Percentiles rank a stretch among this genome's conserved stretches.
phyloP scores from a whole-genome alignment of 2,888 invertebrate species.

The Sepiola atlantica region DNA sequence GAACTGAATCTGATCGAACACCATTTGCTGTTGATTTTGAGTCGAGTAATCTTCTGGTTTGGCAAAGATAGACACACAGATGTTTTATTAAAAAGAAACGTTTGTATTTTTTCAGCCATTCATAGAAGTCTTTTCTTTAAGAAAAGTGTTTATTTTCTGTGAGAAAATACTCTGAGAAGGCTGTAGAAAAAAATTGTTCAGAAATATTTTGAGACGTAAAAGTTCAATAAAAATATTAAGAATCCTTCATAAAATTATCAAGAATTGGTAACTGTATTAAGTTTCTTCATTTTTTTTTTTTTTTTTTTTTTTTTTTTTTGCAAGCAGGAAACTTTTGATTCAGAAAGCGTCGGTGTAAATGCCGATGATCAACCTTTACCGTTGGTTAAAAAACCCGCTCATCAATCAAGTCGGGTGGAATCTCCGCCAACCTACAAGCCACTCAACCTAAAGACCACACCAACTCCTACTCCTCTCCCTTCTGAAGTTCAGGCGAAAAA shows the following conservation, averaged over 20 bases:
- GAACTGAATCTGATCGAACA: too few species aligned
- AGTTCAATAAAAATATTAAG: constrained; percentile 5
- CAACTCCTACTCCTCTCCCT: constrained; percentile 32
- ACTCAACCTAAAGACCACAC: constrained; percentile 34
- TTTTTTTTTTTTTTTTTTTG: background rate
- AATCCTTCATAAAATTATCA: too few species aligned
- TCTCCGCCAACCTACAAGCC: constrained; percentile 20
- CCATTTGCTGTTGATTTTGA: too few species aligned
- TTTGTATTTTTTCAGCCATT: background rate
- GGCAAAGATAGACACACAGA: too few species aligned
- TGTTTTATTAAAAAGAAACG: background rate
- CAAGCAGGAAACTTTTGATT: background rate
- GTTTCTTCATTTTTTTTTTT: background rate
- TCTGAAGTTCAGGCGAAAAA: background rate
- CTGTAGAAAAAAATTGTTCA: background rate
- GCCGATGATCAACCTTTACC: constrained; percentile 34
- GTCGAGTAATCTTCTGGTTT: too few species aligned
- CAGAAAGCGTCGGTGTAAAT: background rate
- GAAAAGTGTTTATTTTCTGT: too few species aligned
- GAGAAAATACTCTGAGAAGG: background rate
- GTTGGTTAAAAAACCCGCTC: constrained; percentile 40
- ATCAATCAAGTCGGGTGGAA: constrained; percentile 2
- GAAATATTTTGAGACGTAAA: too few species aligned
- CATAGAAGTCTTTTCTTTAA: too few species aligned
- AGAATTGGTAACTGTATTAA: too few species aligned